phyloP scores from a whole-genome alignment of 2,888 invertebrate genomes.

The Thalpophila matura region DNA sequence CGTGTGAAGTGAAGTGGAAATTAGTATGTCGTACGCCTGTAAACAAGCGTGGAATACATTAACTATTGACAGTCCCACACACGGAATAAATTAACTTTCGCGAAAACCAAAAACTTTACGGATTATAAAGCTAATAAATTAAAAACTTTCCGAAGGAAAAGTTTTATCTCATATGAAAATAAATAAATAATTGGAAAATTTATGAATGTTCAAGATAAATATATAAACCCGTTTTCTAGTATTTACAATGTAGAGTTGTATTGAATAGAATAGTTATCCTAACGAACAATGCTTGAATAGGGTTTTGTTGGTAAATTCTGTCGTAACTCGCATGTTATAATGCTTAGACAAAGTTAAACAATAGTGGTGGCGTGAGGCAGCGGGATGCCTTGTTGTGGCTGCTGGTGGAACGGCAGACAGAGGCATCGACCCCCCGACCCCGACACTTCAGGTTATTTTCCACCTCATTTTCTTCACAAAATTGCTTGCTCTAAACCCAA shows the following conservation, averaged over 20 bases:
- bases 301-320: slow-evolving; percentile 37
- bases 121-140: slow-evolving; percentile 54
- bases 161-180: slow-evolving; percentile 61
- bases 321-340: slow-evolving; percentile 37
- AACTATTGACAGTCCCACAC: slow-evolving; percentile 26
- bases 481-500: slow-evolving; percentile 46
- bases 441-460: slow-evolving; percentile 78
- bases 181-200: slow-evolving; percentile 53
- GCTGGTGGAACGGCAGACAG: slow-evolving; percentile 89
- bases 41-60: slow-evolving; percentile 37
- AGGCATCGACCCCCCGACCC: slow-evolving; percentile 86
- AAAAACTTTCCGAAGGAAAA: slow-evolving; percentile 61
- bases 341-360: slow-evolving; percentile 48
- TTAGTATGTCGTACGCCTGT: slow-evolving; percentile 54
- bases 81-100: slow-evolving; percentile 20
- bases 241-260: slow-evolving; percentile 28
- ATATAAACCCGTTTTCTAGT: slow-evolving; percentile 15
- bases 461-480: slow-evolving; percentile 50
- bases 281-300: slow-evolving; percentile 42
- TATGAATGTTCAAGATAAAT: slow-evolving; percentile 40
- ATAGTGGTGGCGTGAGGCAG: slow-evolving; percentile 58
- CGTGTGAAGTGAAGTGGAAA: slow-evolving; percentile 66
- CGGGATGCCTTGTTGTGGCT: slow-evolving; percentile 87
- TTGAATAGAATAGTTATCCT: slow-evolving; percentile 20
- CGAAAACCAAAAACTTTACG: slow-evolving; percentile 59